Evolutionary conservation across 2,113 vertebrate species (phyloP), one percentile per base, ranked within the genome.

Genomic region (Petromus typicus): DNA sequence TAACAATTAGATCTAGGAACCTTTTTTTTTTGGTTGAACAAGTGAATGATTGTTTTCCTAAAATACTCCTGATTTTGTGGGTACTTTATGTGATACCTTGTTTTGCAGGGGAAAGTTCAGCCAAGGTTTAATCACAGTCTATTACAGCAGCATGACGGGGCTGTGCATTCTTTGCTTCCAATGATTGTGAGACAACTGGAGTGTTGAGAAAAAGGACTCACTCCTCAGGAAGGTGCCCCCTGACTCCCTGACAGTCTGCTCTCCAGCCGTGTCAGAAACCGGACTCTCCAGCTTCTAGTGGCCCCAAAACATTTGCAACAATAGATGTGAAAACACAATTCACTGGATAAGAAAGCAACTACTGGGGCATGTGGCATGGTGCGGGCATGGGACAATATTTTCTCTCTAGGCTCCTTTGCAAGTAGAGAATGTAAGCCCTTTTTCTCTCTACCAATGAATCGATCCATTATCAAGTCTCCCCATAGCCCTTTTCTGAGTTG

Each of bases 1-100:
- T 97, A 97, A 90, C 88, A 95, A 89, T 95, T 97, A 97, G 96
- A 96, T 94, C 94, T 83, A 61, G 91, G 97, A 98, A 94, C 86
- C 64, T 43, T 27, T 73, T 71, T 40, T 37, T 92, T 94, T 93
- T 61, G 71, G 51, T 87, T 94, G 92, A 96, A 89, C 81, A 96
- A 66, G 71, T 94, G 90, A 96, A 45, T 14, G 93, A 96, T 69
- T 93, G 91, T 45, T 96, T 54, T 97, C 34, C 88, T 89, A 66
- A 78, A 76, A 89, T 84, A 25, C 13, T 63, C 87, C 3, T 87
- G 75, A 96, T 95, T 95, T 88, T 3, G 92, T 88, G 64, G 84
- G 75, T 90, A 79, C 73, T 93, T 96, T 92, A 61, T 92, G 91
- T 71, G 57, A 86, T 95, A 92, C 91, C 94, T 97, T 86, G 86